A percentile compares a stretch with the other conserved stretches of the same genome.
Evolutionary conservation across 2,888 invertebrate genomes (phyloP).

Genomic region (Athetis lepigone): DNA sequence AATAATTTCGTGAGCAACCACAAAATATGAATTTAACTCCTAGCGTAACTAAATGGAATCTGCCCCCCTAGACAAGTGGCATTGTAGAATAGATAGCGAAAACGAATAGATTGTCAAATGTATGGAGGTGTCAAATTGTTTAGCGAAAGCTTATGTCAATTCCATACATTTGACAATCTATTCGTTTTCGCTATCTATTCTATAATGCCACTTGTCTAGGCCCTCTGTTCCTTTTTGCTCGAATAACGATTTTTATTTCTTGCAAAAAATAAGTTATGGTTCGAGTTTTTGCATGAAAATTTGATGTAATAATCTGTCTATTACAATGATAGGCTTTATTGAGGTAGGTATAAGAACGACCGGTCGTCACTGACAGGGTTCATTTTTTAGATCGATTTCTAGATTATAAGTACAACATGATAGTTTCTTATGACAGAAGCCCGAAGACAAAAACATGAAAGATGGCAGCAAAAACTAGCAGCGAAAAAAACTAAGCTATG

Average conservation of each 20-base stretch:
- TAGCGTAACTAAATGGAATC: conserved; percentile 17
- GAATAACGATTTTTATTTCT: not conserved
- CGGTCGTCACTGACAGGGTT: conserved; percentile 15
- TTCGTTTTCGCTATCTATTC: too few species aligned
- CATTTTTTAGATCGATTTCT: conserved; percentile 23
- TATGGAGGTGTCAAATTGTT: too few species aligned
- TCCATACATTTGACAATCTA: too few species aligned
- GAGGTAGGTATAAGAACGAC: conserved; percentile 12
- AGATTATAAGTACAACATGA: conserved; percentile 10
- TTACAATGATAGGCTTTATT: conserved; percentile 28
- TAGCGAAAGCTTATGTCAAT: too few species aligned
- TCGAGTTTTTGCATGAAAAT: conserved; percentile 42
- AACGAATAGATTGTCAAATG: too few species aligned
- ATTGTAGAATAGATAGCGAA: too few species aligned
- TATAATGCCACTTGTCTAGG: too few species aligned
- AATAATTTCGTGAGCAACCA: conserved; percentile 17
- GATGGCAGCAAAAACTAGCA: conserved; percentile 25
- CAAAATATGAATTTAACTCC: conserved; percentile 6
- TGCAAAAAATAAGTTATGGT: conserved; percentile 34
- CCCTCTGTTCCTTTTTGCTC: conserved; percentile 13
- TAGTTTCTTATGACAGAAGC: conserved; percentile 10
- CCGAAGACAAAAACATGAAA: conserved; percentile 35
- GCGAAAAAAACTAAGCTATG: conserved; percentile 11
- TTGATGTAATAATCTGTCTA: conserved; percentile 37
- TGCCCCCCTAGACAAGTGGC: too few species aligned